These are phyloP conservation scores for Hydropsyche tenuis DNA, from an alignment of 1,140 invertebrate species.

Conservation along the genomic window DNA sequence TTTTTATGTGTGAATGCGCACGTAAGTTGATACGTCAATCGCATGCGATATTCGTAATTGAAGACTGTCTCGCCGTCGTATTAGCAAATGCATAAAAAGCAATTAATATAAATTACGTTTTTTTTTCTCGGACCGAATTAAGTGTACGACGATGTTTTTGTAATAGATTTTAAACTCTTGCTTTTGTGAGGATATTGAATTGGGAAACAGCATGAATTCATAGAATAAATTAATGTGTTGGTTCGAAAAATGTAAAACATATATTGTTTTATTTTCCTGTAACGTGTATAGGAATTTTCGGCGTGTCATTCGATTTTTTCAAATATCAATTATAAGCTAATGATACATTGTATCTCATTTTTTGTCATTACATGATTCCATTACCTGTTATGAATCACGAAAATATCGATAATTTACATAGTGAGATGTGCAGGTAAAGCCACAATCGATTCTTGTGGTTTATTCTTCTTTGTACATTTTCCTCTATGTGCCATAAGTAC, in stretches of 20 bases:
- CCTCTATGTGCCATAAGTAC: neutral
- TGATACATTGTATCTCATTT: conserved; percentile 1
- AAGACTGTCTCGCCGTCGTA: conserved; percentile 18
- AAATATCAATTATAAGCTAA: conserved; percentile 5
- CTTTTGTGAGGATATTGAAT: too few relatives aligned
- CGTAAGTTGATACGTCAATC: too few relatives aligned
- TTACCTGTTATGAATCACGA: neutral
- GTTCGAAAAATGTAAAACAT: too few relatives aligned
- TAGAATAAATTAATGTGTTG: too few relatives aligned
- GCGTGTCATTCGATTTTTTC: neutral
- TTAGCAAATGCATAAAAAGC: conserved; percentile 19
- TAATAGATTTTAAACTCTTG: too few relatives aligned
- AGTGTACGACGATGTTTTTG: too few relatives aligned
- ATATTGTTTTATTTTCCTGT: neutral
- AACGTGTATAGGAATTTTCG: neutral
- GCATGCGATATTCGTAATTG: conserved; percentile 5
- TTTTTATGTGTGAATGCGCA: too few relatives aligned
- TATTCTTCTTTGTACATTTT: neutral
- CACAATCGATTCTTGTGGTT: neutral
- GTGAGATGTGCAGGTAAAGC: neutral
- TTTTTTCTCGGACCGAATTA: neutral
- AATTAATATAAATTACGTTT: conserved; percentile 16
- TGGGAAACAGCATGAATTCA: too few relatives aligned
- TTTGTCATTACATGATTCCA: neutral
- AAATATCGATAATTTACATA: conserved; percentile 18